Base-by-base conservation (phyloP, 2,888 invertebrate genomes). In the Mechanitis mazaeus region DNA sequence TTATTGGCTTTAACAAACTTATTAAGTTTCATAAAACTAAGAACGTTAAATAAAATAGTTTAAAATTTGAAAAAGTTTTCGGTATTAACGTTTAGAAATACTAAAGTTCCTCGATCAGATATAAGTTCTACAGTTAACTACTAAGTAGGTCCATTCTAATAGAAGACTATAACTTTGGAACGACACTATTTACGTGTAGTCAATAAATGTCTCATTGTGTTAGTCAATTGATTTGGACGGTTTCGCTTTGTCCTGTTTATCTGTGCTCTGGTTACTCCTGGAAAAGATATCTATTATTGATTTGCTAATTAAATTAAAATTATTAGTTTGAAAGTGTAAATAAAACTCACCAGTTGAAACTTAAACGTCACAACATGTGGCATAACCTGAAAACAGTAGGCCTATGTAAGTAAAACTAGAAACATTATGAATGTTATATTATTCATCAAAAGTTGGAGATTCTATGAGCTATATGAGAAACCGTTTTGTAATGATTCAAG, bases 321-420 rank as follows among this genome's bases (percentile, higher is more conserved):
- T 35, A 35, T 35, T 5, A 0, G 53, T 50, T 45, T 31, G 11
- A 46, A 20, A 2, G 5, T 9, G n/a, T 11, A n/a, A 46, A 3
- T 12, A 45, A n/a, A 47, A 65, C 84, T 82, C 59, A 90, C 89
- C 89, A 86, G 81, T 87, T 85, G 45, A 84, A 80, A 75, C 86
- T 88, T 80, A 89, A 81, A 75, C 87, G 91, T 91, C 91, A 91
- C 91, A 91, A 90, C 82, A 91, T 81, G 57, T 89, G 89, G 75
- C 90, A 91, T 38, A 91, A 79, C 50, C 89, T 79, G 69, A 4
- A 68, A 71, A 45, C 0, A 50, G 42, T 42, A 42, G 53, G 33
- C 9, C 9, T 42, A 2, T 1, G 2, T 9, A 42, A 42, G 9
- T 9, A 42, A 9, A 42, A 42, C 42, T 2, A 42, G 11, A 42